Conservation (phyloP, 2,888 invertebrate genomes). For the Sphaerophoria rueppellii region DNA sequence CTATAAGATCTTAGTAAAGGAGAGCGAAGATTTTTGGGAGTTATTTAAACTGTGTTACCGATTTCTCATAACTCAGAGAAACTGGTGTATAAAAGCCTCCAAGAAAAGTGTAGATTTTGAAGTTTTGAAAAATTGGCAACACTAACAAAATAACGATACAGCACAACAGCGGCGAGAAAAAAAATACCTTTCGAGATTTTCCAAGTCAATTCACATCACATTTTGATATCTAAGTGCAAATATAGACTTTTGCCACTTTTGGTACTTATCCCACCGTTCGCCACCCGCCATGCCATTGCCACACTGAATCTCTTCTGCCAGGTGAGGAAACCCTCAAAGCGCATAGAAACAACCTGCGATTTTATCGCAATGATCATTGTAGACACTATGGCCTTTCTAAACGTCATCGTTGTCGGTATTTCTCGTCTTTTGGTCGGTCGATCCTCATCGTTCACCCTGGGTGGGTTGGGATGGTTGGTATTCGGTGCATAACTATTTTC, state of each 20-base stretch:
- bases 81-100: too few species aligned
- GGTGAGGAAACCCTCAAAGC: constrained; percentile 65
- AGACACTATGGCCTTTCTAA: constrained; percentile 47
- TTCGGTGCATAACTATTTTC: constrained; percentile 55
- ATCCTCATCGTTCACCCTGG: constrained; percentile 50
- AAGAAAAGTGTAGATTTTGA: background rate
- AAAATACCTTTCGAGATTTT: constrained; percentile 63
- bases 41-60: too few species aligned
- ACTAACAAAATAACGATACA: background rate
- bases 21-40: constrained; percentile 21
- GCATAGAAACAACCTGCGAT: constrained; percentile 63
- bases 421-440: constrained; percentile 13
- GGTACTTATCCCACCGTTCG: constrained; percentile 53
- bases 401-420: constrained; percentile 29
- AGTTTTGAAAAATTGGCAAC: background rate
- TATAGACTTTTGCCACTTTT: constrained; percentile 72
- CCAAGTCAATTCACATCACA: constrained; percentile 72
- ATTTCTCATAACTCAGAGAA: too few species aligned
- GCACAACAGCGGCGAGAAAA: background rate
- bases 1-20: constrained; percentile 54
- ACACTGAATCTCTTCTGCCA: constrained; percentile 51
- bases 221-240: constrained; percentile 73
- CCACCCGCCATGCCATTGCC: constrained; percentile 36
- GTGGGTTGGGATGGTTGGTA: constrained; percentile 57
- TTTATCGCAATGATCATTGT: constrained; percentile 61